Percentiles rank a stretch among this genome's conserved stretches.
Conservation (phyloP, 1,140 invertebrate genomes). For the Hyles euphorbiae region DNA sequence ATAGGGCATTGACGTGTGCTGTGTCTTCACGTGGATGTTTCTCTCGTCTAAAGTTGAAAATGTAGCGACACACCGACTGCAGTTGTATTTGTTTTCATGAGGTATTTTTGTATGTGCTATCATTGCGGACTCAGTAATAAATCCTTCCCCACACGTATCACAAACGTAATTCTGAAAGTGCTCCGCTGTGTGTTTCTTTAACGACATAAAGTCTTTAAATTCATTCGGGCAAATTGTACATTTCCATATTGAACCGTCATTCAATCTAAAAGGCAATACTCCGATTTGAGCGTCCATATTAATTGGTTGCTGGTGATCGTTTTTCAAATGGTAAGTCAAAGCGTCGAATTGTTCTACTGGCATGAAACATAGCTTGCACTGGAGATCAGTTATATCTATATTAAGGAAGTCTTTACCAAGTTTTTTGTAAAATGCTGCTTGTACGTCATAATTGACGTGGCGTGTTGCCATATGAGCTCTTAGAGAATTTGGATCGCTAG, state of each 20-base stretch:
- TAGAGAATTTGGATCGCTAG: slow-evolving; percentile 47
- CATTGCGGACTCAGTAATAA: slow-evolving; percentile 63
- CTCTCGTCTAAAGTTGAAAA: slow-evolving; percentile 57
- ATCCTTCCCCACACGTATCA: slow-evolving; percentile 63
- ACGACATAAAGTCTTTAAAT: slow-evolving; percentile 58
- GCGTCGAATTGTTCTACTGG: slow-evolving; percentile 47
- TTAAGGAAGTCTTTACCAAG: slow-evolving; percentile 62
- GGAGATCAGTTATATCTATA: slow-evolving; percentile 60
- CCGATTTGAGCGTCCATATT: slow-evolving; percentile 53
- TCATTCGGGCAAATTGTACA: slow-evolving; percentile 60
- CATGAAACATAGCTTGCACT: slow-evolving; percentile 63
- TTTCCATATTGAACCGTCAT: slow-evolving; percentile 58
- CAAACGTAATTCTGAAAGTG: slow-evolving; percentile 68
- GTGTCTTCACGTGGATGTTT: slow-evolving; percentile 61
- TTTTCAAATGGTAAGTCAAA: slow-evolving; percentile 54
- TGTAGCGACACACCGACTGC: slow-evolving; percentile 55
- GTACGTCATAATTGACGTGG: slow-evolving; percentile 55
- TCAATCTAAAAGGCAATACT: slow-evolving; percentile 53
- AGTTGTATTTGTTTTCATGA: slow-evolving; percentile 64
- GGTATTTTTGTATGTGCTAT: slow-evolving; percentile 64
- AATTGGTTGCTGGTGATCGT: slow-evolving; percentile 55
- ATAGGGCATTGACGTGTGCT: slow-evolving; percentile 59
- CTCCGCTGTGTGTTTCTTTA: slow-evolving; percentile 57
- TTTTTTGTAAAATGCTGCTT: slow-evolving; percentile 61
- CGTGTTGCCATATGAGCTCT: slow-evolving; percentile 46